A percentile compares a stretch with the other conserved stretches of the same genome.
Evolutionary conservation across 2,797 vertebrate species (phyloP).

Genomic region (Lepidocolaptes lacrymiger): DNA sequence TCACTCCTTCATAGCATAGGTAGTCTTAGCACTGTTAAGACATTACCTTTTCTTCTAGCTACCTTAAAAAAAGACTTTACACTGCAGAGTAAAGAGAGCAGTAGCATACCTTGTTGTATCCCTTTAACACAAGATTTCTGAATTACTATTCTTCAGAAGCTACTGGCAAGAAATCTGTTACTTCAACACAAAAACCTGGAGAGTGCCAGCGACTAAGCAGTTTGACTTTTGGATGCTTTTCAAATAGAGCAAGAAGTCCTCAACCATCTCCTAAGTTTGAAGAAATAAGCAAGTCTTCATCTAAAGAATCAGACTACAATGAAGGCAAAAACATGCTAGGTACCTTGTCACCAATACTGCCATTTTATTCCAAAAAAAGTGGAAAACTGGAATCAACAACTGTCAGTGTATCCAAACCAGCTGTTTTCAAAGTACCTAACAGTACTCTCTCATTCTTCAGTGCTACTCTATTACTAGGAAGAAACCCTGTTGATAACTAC

Average conservation of each 20-base stretch:
- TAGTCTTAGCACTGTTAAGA: neutral
- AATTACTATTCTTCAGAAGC: slow-evolving; percentile 67
- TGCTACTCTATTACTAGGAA: neutral
- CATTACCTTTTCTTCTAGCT: neutral
- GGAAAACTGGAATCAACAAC: neutral
- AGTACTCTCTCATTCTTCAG: neutral
- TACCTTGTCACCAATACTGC: slow-evolving; percentile 15
- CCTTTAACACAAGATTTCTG: slow-evolving; percentile 16
- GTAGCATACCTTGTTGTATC: neutral
- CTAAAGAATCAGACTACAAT: slow-evolving; percentile 51
- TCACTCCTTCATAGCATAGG: neutral
- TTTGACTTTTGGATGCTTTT: slow-evolving; percentile 94
- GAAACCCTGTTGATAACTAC: neutral
- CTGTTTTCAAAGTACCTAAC: neutral
- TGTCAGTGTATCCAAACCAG: neutral
- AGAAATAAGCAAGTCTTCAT: slow-evolving; percentile 78
- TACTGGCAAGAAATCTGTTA: slow-evolving; percentile 69
- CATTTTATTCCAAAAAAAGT: neutral
- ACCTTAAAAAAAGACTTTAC: neutral
- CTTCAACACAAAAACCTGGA: slow-evolving; percentile 73
- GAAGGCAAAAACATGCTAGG: slow-evolving; percentile 65
- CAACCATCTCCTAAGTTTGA: slow-evolving; percentile 83
- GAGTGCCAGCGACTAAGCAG: slow-evolving; percentile 92
- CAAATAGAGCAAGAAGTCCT: slow-evolving; percentile 89
- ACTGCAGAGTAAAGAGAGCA: neutral